These are phyloP conservation scores for Cryptocheilus praepositus DNA, from an alignment of 2,888 invertebrate genomes.

Conservation along the genomic window DNA sequence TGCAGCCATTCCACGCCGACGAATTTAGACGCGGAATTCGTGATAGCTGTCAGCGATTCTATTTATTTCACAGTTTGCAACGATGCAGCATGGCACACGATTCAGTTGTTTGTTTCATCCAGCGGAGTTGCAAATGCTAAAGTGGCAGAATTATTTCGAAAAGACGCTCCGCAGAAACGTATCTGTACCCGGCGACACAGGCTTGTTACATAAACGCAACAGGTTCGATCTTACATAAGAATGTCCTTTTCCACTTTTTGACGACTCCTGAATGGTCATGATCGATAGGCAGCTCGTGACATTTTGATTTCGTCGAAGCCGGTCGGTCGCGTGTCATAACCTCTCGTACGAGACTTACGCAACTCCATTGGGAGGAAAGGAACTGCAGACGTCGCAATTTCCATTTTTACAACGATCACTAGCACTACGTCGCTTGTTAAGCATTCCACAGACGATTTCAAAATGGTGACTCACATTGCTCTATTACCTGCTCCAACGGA, in stretches of 20 bases:
- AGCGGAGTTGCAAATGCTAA: too few relatives aligned
- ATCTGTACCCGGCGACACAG: neutral
- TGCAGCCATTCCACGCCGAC: too few relatives aligned
- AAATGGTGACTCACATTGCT: too few relatives aligned
- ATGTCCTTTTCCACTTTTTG: constrained; percentile 16
- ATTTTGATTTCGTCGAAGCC: constrained; percentile 24
- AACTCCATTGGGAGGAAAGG: constrained; percentile 5
- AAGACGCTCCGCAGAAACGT: too few relatives aligned
- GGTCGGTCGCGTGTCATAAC: constrained; percentile 27
- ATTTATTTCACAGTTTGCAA: too few relatives aligned
- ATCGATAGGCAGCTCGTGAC: constrained; percentile 30
- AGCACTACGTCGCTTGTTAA: neutral
- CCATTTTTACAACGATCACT: neutral
- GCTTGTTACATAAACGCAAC: constrained; percentile 3
- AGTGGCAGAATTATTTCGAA: too few relatives aligned
- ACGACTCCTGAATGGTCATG: constrained; percentile 29
- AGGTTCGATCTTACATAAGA: constrained; percentile 27
- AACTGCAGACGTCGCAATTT: constrained; percentile 9
- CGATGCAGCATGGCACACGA: too few relatives aligned
- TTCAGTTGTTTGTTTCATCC: neutral
- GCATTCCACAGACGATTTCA: neutral
- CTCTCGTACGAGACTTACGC: constrained; percentile 20
- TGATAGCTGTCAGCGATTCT: too few relatives aligned
- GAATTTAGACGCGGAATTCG: too few relatives aligned
- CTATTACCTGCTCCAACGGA: too few relatives aligned